Base-by-base conservation (phyloP, 1,140 invertebrate genomes). In the Melipona quadrifasciata region DNA sequence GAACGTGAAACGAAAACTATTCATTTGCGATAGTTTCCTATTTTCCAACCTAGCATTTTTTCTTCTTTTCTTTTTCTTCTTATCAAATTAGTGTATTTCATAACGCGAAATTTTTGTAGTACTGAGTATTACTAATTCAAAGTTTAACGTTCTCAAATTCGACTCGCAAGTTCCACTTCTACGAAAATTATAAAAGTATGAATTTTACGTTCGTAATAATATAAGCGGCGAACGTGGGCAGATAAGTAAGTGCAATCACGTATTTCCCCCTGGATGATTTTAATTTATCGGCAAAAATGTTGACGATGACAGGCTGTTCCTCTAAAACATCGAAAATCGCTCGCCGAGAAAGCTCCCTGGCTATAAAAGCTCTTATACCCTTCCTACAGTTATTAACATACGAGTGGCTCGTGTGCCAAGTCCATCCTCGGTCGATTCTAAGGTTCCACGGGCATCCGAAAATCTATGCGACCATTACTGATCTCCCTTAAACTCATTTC, bases 391-490 rank as follows among this genome's bases (percentile, higher is more conserved):
- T 84, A 84, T 84, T 84, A 84, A 84, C 82, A 79, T 84, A 84
- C 55, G 82, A 72, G 75, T 19, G 21, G n/a, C 21, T n/a, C n/a
- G 31, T 14, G 61, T 84, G 82, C 82, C 82, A 84, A 84, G 75
- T 79, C 82, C 82, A 84, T 79, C 57, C 76, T 39, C 27, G 67
- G 55, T 71, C 64, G 75, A 78, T 71, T 71, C 67, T 39, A 79
- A 84, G 55, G 39, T 79, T 47, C 6, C 47, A 12, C 75, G 34
- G 75, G 19, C 74, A 39, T 24, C 8, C 16, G 39, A 67, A 71
- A 72, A 84, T 84, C 75, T 84, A 84, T 84, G 82, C 8, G 82
- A 79, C 82, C 82, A 84, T 84, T 84, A 84, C 75, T n/a, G 82
- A 83, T 83, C 82, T 72, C 67, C 81, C n/a, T 67, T 79, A 79